Conservation (phyloP, 2,113 vertebrate species). For the Malurus elegans region DNA sequence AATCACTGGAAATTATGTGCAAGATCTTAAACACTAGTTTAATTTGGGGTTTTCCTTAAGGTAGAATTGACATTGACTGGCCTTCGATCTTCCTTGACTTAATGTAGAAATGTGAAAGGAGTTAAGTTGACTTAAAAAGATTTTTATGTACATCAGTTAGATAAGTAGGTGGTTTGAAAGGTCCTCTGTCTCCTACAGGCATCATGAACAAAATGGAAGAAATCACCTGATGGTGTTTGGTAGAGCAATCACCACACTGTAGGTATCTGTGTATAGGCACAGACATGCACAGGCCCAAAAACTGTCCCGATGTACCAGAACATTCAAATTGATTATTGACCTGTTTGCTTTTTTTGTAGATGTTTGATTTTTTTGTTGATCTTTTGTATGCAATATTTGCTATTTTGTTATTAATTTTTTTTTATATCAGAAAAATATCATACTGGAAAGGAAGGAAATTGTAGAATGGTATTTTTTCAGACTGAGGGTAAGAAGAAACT, state of each 20-base stretch:
- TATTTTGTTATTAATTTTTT: neutral
- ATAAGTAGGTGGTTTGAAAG: neutral
- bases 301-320: neutral
- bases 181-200: neutral
- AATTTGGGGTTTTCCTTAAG: neutral
- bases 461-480: neutral
- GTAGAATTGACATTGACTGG: neutral
- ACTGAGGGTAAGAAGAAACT: neutral
- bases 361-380: neutral
- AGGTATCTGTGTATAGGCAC: neutral
- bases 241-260: neutral
- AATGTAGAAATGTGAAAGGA: neutral
- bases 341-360: neutral
- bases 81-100: neutral
- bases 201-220: neutral
- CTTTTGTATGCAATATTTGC: neutral
- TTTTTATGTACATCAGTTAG: neutral
- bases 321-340: rapidly evolving
- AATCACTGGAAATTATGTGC: neutral
- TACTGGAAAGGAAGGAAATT: neutral
- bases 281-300: neutral
- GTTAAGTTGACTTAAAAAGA: neutral
- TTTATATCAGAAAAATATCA: neutral
- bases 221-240: neutral
- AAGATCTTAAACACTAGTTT: neutral